Evolutionary conservation across 2,797 vertebrate species (phyloP).

Genomic region (Leptodactylus fallax): DNA sequence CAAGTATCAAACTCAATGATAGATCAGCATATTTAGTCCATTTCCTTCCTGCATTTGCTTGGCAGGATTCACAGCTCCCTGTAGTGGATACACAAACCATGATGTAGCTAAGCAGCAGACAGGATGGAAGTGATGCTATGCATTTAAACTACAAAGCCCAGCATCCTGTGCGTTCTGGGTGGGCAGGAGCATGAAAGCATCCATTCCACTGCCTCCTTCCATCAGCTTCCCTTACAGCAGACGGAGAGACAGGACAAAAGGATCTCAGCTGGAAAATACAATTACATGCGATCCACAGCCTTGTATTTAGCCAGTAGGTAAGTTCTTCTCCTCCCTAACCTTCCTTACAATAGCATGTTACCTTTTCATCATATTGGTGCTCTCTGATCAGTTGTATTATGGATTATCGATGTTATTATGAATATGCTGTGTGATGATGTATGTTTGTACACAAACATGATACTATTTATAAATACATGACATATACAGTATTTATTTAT

Average conservation of each 20-base stretch:
- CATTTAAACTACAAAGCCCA: slow-evolving; percentile 41
- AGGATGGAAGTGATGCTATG: neutral
- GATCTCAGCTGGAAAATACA: slow-evolving; percentile 38
- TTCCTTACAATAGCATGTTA: neutral
- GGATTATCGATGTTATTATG: neutral
- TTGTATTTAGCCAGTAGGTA: slow-evolving; percentile 39
- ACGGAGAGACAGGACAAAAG: slow-evolving; percentile 56
- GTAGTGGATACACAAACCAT: neutral
- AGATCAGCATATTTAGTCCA: neutral
- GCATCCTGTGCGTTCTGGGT: slow-evolving; percentile 15
- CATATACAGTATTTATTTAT: neutral
- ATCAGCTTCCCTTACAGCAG: slow-evolving; percentile 9
- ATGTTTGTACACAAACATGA: neutral
- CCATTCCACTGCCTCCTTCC: slow-evolving; percentile 23
- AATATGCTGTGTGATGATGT: neutral
- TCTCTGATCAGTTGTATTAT: too few species aligned
- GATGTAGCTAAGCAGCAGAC: slow-evolving; percentile 1
- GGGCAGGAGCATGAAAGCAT: slow-evolving; percentile 25
- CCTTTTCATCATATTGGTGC: neutral
- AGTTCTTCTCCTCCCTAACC: slow-evolving; percentile 47
- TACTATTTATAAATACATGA: neutral
- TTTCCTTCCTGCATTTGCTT: neutral
- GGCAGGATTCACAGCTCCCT: neutral
- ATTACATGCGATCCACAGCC: slow-evolving; percentile 42
- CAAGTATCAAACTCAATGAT: neutral